Base-by-base conservation (phyloP, 2,797 vertebrate genomes). In the Psittacula derbiana region DNA sequence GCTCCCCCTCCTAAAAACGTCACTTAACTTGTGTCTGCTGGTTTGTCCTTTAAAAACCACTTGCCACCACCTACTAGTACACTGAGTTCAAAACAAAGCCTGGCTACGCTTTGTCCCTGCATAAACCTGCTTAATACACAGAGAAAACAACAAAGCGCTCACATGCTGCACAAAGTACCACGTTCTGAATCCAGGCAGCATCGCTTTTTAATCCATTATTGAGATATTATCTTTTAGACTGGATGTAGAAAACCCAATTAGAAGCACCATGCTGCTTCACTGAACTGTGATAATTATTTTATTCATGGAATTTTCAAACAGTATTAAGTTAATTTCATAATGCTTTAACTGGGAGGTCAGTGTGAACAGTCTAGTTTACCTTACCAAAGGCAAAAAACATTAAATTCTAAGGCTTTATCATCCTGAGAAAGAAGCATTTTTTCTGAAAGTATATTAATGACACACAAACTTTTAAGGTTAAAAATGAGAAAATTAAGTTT, bases 61-160 rank as follows among this genome's bases (percentile, higher is more conserved):
- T 15, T 50, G 69, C 47, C 23, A 30, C 5, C 36, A 40, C 12
- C 23, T 40, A 28, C 16, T 4, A 58, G 38, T 5, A 27, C 28
- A 33, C 10, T 1, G 5, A 46, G 21, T 2, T 44, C 15, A 20
- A 25, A 0, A 24, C 4, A 6, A 53, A 80, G 64, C 28, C n/a
- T 3, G 28, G 50, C 4, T 41, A 41, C 6, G 0, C 61, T 36
- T 11, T 8, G 13, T 7, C 60, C 73, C 36, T 19, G 28, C 47
- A 53, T 1, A 46, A 38, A 44, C 11, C 31, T 23, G 50, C 43
- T 53, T 2, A n/a, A 21, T 6, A 23, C 0, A 0, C 0, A 38
- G 6, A 55, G 23, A n/a, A 71, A 88, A 65, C 0, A 0, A 36
- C 38, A 41, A 52, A 33, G 43, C 33, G 16, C 3, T 0, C 1